Conservation (phyloP, 2,113 vertebrate genomes). For the Anguilla japonica region DNA sequence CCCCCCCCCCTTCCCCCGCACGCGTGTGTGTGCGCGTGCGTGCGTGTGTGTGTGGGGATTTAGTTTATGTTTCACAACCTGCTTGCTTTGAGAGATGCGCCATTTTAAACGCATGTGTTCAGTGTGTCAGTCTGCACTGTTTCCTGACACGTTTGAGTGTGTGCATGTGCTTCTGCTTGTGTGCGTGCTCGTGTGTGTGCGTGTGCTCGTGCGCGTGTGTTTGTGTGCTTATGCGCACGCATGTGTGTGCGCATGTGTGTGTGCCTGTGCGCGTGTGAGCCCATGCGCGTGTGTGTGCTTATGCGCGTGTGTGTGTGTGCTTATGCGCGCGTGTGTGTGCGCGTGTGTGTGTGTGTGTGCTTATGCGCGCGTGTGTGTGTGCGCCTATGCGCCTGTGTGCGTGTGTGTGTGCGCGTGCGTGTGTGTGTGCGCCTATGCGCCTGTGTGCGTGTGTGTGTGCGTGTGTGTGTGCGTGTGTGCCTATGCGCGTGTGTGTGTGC, state of each 20-base stretch:
- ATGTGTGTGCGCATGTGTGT: background rate
- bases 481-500: slow-evolving; percentile 12
- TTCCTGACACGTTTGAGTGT: background rate
- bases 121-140: background rate
- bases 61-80: background rate
- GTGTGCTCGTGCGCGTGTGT: background rate
- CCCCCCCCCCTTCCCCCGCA: background rate
- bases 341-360: background rate
- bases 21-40: background rate
- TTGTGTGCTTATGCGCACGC: background rate
- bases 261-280: slow-evolving; percentile 3
- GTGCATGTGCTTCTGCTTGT: background rate
- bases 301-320: background rate
- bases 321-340: background rate
- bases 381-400: slow-evolving; percentile 27
- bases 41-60: background rate
- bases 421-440: background rate
- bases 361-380: background rate
- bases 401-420: background rate
- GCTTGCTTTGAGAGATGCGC: background rate
- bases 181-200: background rate
- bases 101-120: background rate
- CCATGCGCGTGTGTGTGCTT: slow-evolving; percentile 22
- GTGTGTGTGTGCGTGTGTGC: background rate
- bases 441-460: background rate